phyloP scores from a whole-genome alignment of 2,888 invertebrate species.

The Notodonta dromedarius region DNA sequence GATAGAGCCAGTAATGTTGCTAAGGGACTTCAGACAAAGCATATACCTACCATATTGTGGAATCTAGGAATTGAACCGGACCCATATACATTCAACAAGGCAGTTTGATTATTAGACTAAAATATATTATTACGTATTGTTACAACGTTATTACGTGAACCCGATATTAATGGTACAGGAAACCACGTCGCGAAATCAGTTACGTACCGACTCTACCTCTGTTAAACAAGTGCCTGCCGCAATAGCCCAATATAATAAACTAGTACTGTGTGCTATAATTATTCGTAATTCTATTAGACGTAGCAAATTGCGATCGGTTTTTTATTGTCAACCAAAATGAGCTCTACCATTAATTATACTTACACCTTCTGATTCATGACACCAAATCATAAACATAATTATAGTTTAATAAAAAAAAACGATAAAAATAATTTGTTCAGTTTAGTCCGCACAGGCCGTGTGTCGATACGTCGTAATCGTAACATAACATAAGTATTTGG shows the following conservation, averaged over 20 bases:
- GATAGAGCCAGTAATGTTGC: too few relatives aligned
- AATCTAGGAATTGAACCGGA: too few relatives aligned
- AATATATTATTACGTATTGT: slow-evolving; percentile 6
- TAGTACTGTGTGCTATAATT: not conserved
- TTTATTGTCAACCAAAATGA: slow-evolving; percentile 14
- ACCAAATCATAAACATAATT: slow-evolving; percentile 17
- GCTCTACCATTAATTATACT: slow-evolving; percentile 13
- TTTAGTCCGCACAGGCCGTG: too few relatives aligned
- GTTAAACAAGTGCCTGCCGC: slow-evolving; percentile 1
- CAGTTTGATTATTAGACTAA: slow-evolving; percentile 1
- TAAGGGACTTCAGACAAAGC: too few relatives aligned
- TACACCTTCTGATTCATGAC: slow-evolving; percentile 12
- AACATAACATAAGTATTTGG: slow-evolving; percentile 37
- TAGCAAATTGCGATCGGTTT: slow-evolving; percentile 4
- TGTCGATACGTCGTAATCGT: slow-evolving; percentile 8
- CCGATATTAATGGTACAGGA: slow-evolving; percentile 29
- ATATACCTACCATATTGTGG: too few relatives aligned
- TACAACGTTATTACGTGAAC: slow-evolving; percentile 20
- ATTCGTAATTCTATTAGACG: not conserved
- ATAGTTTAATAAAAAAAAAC: slow-evolving; percentile 19
- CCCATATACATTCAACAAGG: too few relatives aligned
- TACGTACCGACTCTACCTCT: slow-evolving; percentile 19
- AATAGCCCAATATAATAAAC: not conserved
- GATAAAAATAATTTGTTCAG: not conserved
- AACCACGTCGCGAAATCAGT: slow-evolving; percentile 33